Base-by-base conservation (phyloP, 2,797 vertebrate species). In the Percopsis omiscomaycus region DNA sequence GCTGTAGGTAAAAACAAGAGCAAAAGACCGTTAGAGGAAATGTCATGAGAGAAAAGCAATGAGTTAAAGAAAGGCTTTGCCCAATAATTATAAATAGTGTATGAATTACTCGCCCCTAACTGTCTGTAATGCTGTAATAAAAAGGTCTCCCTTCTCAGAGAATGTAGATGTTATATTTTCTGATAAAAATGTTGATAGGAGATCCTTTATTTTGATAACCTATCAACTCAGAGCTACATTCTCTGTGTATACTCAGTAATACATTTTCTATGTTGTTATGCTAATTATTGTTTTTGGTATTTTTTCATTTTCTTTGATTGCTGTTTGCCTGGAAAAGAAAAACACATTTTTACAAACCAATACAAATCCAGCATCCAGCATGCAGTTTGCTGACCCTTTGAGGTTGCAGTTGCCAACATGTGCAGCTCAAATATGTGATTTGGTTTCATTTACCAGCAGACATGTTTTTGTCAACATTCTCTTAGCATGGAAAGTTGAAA, bases 1-100 rank as follows among this genome's bases (percentile, higher is more conserved):
- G 86, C 94, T 95, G 92, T 77, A 92, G 90, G 3, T 74, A 90
- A 87, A 87, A 55, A 93, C 55, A 82, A 74, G 71, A 4, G 79
- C 73, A 75, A 10, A 10, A 69, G 72, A 83, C 80, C 1, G 32
- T 68, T 63, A 81, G 70, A 74, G 64, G 64, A 67, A 80, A 59
- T 67, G 79, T 81, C 58, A 62, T 66, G 70, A 83, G 71, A 56
- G 65, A 85, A 76, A 74, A 74, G 82, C 82, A 67, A 12, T 0
- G 51, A 69, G 61, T 69, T 42, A 47, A 63, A 58, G 60, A 46
- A 44, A 42, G 64, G 27, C 5, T 32, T 32, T 32, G 3, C 30
- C 3, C 3, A 32, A 32, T 3, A 32, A 5, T 3, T 32, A 32
- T 3, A 32, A 32, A 32, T 32, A 32, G 5, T 32, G 30, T 32